phyloP scores from a whole-genome alignment of 2,888 invertebrate genomes.

The Coleophora deauratella region DNA sequence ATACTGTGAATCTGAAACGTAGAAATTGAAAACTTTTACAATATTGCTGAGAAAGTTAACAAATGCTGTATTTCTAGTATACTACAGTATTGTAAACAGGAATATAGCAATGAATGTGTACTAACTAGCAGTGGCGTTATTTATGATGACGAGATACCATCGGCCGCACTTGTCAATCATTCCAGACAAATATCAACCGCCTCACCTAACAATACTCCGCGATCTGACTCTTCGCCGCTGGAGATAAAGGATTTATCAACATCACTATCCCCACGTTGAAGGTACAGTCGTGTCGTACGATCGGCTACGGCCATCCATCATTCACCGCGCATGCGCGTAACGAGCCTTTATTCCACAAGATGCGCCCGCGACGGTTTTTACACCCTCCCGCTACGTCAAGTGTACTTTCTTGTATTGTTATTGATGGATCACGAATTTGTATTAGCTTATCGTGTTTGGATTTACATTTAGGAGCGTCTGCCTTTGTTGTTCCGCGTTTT shows the following conservation, averaged over 20 bases:
- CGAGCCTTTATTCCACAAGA: conserved; percentile 60
- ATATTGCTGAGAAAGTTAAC: too few species aligned
- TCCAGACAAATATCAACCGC: conserved; percentile 4
- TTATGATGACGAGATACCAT: conserved; percentile 60
- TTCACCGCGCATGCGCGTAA: conserved; percentile 59
- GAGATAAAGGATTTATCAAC: conserved; percentile 24
- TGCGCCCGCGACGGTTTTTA: conserved; percentile 48
- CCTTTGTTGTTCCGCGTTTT: conserved; percentile 25
- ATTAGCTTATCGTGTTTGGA: conserved; percentile 31
- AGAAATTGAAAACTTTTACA: too few species aligned
- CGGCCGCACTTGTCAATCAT: conserved; percentile 71
- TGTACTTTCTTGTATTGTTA: conserved; percentile 25
- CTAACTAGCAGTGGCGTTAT: conserved; percentile 69
- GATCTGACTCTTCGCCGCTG: conserved; percentile 25
- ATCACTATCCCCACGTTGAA: conserved; percentile 3
- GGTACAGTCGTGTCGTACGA: conserved; percentile 32
- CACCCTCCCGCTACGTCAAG: conserved; percentile 34
- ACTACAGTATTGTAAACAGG: conserved; percentile 35
- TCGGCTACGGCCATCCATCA: conserved; percentile 67
- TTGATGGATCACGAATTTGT: conserved; percentile 55
- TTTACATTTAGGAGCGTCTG: conserved; percentile 39
- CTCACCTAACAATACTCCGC: too few species aligned
- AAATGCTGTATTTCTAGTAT: conserved; percentile 19
- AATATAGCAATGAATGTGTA: conserved; percentile 58
- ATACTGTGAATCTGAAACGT: too few species aligned